These are phyloP conservation scores for Eledona agricola DNA, from an alignment of 2,888 invertebrate genomes.

Conservation along the genomic window DNA sequence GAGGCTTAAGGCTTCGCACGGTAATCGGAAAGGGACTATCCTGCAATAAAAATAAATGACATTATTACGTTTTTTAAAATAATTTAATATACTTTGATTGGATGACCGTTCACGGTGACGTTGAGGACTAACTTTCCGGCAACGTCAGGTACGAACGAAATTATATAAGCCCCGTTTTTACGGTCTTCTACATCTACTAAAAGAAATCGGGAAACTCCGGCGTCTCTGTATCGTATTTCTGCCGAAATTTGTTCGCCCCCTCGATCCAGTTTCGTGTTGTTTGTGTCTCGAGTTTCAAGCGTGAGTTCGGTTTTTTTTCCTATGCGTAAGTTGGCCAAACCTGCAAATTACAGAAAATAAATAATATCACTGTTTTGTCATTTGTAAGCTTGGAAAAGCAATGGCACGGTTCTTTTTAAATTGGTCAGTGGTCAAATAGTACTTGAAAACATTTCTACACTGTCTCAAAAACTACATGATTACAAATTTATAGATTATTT, in stretches of 20 bases:
- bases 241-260: slow-evolving; percentile 72
- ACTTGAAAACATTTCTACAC: too few relatives aligned
- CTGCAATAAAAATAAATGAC: slow-evolving; percentile 58
- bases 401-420: too few relatives aligned
- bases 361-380: too few relatives aligned
- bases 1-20: slow-evolving; percentile 71
- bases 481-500: too few relatives aligned
- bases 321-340: slow-evolving; percentile 69
- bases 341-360: too few relatives aligned
- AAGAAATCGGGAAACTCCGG: slow-evolving; percentile 57
- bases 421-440: too few relatives aligned
- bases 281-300: slow-evolving; percentile 70
- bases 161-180: slow-evolving; percentile 71
- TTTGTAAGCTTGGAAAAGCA: too few relatives aligned
- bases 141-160: slow-evolving; percentile 70
- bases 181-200: slow-evolving; percentile 68
- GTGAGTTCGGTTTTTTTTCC: slow-evolving; percentile 70
- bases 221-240: slow-evolving; percentile 66
- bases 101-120: slow-evolving; percentile 71
- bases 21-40: slow-evolving; percentile 74
- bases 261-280: slow-evolving; percentile 71
- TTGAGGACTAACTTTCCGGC: slow-evolving; percentile 72
- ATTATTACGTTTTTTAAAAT: background rate
- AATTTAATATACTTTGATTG: slow-evolving; percentile 68
- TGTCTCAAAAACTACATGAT: too few relatives aligned